Evolutionary conservation across 2,113 vertebrate species (phyloP).

Genomic region (Scalopus aquaticus): DNA sequence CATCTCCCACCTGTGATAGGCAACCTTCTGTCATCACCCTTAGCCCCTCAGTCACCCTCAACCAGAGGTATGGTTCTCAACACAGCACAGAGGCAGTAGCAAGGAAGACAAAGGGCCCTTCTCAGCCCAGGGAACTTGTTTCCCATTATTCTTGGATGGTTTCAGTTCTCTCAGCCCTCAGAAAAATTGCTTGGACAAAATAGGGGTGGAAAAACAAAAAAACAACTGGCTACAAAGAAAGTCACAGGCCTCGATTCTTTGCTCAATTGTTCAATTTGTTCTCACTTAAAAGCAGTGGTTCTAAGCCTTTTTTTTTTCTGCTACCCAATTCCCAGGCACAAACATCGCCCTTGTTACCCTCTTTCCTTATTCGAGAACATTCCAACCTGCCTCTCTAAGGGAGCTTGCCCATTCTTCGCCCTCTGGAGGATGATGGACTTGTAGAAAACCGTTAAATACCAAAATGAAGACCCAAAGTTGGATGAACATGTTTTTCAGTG

Average conservation of each 20-base stretch:
- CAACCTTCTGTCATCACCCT: neutral
- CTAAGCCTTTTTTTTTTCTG: neutral
- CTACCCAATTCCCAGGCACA: neutral
- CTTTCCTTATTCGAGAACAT: neutral
- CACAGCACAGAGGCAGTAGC: neutral
- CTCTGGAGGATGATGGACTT: neutral
- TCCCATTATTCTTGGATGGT: slow-evolving; percentile 31
- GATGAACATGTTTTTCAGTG: neutral
- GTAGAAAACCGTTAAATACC: neutral
- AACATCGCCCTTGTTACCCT: neutral
- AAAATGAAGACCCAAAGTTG: neutral
- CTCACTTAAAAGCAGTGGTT: slow-evolving; percentile 28
- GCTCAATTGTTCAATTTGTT: slow-evolving; percentile 11
- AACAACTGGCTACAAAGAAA: slow-evolving; percentile 40
- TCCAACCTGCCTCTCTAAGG: neutral
- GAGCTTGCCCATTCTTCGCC: neutral
- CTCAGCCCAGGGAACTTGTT: slow-evolving; percentile 7
- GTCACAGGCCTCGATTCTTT: neutral
- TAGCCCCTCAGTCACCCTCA: neutral
- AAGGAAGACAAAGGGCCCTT: slow-evolving; percentile 54
- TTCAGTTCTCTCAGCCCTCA: slow-evolving; percentile 45
- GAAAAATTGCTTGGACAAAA: slow-evolving; percentile 39
- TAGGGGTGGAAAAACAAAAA: neutral
- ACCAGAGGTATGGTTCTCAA: neutral
- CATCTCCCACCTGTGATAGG: neutral